phyloP scores from a whole-genome alignment of 1,140 invertebrate species.

The Colletes gigas region DNA sequence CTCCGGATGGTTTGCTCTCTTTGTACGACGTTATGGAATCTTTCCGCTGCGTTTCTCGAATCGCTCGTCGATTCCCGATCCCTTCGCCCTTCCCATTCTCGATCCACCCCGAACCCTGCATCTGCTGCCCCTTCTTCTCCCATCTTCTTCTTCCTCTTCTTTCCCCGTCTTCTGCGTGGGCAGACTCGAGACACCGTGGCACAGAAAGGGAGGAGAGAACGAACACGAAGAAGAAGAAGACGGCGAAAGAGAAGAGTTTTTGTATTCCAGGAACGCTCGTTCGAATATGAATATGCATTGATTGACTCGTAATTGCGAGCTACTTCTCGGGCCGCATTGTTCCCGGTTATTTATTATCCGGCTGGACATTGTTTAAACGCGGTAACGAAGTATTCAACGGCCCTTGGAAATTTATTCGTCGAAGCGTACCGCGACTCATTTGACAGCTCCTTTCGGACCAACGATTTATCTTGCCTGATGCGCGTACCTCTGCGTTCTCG shows the following conservation, averaged over 20 bases:
- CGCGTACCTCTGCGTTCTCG: background rate
- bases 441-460: slow-evolving; percentile 40
- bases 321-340: slow-evolving; percentile 60
- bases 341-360: slow-evolving; percentile 63
- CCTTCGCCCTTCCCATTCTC: slow-evolving; percentile 15
- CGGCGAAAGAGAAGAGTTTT: slow-evolving; percentile 51
- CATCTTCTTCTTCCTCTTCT: slow-evolving; percentile 41
- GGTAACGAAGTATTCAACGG: slow-evolving; percentile 62
- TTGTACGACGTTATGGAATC: slow-evolving; percentile 63
- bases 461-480: slow-evolving; percentile 53
- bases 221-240: slow-evolving; percentile 5
- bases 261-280: slow-evolving; percentile 67
- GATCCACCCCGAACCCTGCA: slow-evolving; percentile 18
- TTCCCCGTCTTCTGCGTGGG: slow-evolving; percentile 43
- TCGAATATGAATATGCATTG: slow-evolving; percentile 69
- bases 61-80: slow-evolving; percentile 63
- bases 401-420: slow-evolving; percentile 57
- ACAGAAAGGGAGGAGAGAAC: slow-evolving; percentile 36
- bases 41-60: slow-evolving; percentile 64
- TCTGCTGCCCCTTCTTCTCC: background rate
- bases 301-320: slow-evolving; percentile 68
- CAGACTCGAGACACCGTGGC: slow-evolving; percentile 48
- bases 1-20: slow-evolving; percentile 60
- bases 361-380: slow-evolving; percentile 61
- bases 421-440: slow-evolving; percentile 27